Evolutionary conservation across 2,797 vertebrate genomes (phyloP), one percentile per base, ranked within the genome.

Genomic region (Liasis olivaceus): DNA sequence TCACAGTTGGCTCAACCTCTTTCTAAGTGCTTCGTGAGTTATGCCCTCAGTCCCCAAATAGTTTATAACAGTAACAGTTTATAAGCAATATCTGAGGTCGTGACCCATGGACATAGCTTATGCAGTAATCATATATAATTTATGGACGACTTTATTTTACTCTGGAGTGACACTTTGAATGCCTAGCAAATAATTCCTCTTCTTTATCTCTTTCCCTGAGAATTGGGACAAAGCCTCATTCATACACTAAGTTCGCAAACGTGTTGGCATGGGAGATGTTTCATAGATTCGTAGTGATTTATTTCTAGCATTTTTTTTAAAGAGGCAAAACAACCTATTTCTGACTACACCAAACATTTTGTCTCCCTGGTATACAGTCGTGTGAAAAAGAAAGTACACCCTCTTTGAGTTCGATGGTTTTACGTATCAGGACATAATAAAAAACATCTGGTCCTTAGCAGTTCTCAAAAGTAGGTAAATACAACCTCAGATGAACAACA

Each of bases 181-280:
- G 0, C 86, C 90, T 94, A 62, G 91, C 28, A 93, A 28, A 92
- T 84, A 54, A 13, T 93, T 91, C 89, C 90, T 81, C 13, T 89
- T 28, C 69, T 93, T 95, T 89, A 89, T 94, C 94, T 94, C 89
- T 95, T 24, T 72, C 94, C 94, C 95, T 51, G 31, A 92, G 72
- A 95, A 93, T 77, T 91, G 92, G 95, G 95, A 96, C 94, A 97
- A 96, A 84, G 95, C 90, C 93, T 92, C 90, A 96, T 96, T 97
- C 95, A 96, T 95, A 95, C 47, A 28, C 26, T 69, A 31, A 92
- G 91, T 94, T 85, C 92, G 95, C 94, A 95, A 93, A 95, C 94
- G 93, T 95, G 93, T 93, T 93, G 93, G 94, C 92, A 95, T 94
- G 95, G 93, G 24, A 95, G 94, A 95, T 94, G 95, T 97, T 96